Percentiles rank a stretch among this genome's conserved stretches.
Evolutionary conservation across 2,113 vertebrate genomes (phyloP).

Genomic region (Phasianus colchicus): DNA sequence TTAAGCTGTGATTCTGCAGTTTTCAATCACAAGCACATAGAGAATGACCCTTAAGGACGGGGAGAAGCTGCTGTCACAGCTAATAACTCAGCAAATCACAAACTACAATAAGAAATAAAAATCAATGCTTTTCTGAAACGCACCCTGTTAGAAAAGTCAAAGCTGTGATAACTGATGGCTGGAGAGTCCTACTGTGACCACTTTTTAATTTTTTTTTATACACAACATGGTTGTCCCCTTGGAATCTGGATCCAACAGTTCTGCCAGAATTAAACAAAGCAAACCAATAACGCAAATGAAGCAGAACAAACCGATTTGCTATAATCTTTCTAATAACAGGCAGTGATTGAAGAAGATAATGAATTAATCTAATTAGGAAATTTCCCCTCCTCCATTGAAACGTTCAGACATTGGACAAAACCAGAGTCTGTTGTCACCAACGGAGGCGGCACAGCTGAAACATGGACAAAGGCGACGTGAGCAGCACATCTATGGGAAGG

Average conservation of each 20-base stretch:
- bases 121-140: conserved; percentile 23
- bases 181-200: background rate
- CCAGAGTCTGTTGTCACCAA: background rate
- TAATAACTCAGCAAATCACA: conserved; percentile 2
- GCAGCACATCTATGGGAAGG: background rate
- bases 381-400: background rate
- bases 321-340: background rate
- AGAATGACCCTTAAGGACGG: background rate
- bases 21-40: background rate
- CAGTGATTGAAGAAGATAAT: background rate
- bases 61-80: conserved; percentile 26
- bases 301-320: background rate
- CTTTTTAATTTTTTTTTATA: background rate
- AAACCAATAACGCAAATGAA: background rate
- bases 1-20: background rate
- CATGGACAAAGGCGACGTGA: background rate
- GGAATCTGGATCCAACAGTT: background rate
- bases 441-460: background rate
- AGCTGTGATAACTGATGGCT: background rate
- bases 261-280: background rate
- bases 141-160: background rate
- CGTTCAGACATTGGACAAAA: background rate
- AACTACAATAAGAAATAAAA: background rate
- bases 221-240: background rate
- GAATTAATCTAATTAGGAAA: background rate